phyloP scores from a whole-genome alignment of 2,113 vertebrate genomes.

The Gila orcuttii region DNA sequence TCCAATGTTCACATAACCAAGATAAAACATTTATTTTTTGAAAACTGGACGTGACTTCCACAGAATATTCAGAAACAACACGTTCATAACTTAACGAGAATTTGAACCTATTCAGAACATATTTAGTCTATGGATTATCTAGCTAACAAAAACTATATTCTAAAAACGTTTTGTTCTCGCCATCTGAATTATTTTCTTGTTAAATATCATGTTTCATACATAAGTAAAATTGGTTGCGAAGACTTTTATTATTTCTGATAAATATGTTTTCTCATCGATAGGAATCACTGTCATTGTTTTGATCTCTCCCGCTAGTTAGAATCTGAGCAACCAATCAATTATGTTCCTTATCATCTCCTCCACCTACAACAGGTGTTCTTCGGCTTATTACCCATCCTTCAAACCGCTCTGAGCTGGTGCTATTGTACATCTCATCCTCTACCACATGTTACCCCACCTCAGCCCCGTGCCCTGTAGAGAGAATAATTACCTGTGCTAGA shows the following conservation, averaged over 20 bases:
- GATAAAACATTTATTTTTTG: too few species aligned
- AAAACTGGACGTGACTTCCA: too few species aligned
- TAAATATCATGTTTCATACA: background rate
- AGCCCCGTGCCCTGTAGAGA: background rate
- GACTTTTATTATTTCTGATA: background rate
- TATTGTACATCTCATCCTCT: background rate
- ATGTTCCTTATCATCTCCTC: background rate
- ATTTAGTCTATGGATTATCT: too few species aligned
- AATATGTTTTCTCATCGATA: background rate
- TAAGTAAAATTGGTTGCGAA: background rate
- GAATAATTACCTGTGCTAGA: slow-evolving; percentile 6
- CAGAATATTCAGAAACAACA: too few species aligned
- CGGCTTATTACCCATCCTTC: slow-evolving; percentile 13
- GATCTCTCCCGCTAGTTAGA: background rate
- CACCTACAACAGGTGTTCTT: slow-evolving; percentile 43
- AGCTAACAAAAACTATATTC: too few species aligned
- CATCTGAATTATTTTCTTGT: too few species aligned
- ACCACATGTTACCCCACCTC: slow-evolving; percentile 31
- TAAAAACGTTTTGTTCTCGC: too few species aligned
- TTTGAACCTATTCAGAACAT: too few species aligned
- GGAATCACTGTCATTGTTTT: slow-evolving; percentile 10
- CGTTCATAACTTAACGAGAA: too few species aligned
- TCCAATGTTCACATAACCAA: too few species aligned
- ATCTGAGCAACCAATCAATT: background rate
- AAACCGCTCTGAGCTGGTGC: background rate